phyloP scores from a whole-genome alignment of 1,140 invertebrate genomes.

The Caenorhabditis latens region DNA sequence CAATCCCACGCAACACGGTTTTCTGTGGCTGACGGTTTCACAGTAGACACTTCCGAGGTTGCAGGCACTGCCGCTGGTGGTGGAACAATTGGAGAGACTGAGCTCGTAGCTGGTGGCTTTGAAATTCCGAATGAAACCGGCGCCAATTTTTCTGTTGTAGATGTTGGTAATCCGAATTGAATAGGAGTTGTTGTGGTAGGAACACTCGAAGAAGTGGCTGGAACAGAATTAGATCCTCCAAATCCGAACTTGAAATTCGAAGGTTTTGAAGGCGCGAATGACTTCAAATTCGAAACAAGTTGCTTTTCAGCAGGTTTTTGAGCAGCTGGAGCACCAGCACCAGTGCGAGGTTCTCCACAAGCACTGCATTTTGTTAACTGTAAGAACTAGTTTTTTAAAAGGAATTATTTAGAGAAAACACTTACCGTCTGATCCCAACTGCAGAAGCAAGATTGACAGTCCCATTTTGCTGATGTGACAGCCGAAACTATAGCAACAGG shows the following conservation, averaged over 20 bases:
- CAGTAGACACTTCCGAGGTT: background rate
- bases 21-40: background rate
- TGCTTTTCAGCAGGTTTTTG: background rate
- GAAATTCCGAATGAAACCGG: background rate
- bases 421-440: conserved; percentile 14
- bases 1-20: conserved; percentile 24
- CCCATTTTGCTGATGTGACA: background rate
- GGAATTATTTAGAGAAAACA: background rate
- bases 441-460: background rate
- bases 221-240: background rate
- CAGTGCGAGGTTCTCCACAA: background rate
- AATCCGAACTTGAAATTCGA: conserved; percentile 26
- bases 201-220: background rate
- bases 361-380: conserved; percentile 8
- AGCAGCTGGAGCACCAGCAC: background rate
- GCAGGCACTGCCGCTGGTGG: background rate
- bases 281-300: conserved; percentile 1
- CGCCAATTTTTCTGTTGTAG: background rate
- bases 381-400: background rate
- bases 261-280: conserved; percentile 2
- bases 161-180: background rate
- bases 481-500: background rate
- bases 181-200: background rate
- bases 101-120: background rate
- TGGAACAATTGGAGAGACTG: background rate